Conservation (phyloP, 2,113 vertebrate genomes). For the Proteles cristata region DNA sequence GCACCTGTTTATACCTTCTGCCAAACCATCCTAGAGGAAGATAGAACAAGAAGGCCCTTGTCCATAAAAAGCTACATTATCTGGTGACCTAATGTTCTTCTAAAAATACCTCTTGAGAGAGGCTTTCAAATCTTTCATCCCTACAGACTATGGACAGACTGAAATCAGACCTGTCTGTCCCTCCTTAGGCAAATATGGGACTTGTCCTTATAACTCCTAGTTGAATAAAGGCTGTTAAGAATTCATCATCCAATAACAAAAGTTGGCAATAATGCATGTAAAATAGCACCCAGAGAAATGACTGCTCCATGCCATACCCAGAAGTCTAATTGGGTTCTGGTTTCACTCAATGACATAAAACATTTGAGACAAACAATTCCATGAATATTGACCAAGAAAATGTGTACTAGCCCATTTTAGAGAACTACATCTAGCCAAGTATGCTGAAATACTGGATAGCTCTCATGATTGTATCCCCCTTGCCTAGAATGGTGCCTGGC, state of each 20-base stretch:
- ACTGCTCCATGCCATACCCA: not conserved
- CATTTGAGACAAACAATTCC: not conserved
- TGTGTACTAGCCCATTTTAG: not conserved
- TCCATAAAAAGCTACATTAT: not conserved
- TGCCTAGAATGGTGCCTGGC: not conserved
- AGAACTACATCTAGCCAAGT: not conserved
- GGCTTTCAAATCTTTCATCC: not conserved
- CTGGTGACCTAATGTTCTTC: not conserved
- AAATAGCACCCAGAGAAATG: not conserved
- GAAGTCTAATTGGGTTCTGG: not conserved
- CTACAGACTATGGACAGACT: not conserved
- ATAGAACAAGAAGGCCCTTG: not conserved
- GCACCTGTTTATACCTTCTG: not conserved
- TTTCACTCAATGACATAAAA: not conserved
- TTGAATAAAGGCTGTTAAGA: not conserved
- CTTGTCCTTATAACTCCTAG: conserved; percentile 31
- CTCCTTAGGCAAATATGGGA: conserved; percentile 22
- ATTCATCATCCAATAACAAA: not conserved
- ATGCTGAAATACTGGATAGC: not conserved
- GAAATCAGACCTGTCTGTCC: not conserved
- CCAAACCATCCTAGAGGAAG: not conserved
- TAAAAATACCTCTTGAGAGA: conserved; percentile 46
- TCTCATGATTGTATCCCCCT: not conserved
- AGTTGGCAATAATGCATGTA: not conserved
- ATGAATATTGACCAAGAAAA: not conserved